phyloP scores from a whole-genome alignment of 2,797 vertebrate genomes.

The Naso thynnoides region DNA sequence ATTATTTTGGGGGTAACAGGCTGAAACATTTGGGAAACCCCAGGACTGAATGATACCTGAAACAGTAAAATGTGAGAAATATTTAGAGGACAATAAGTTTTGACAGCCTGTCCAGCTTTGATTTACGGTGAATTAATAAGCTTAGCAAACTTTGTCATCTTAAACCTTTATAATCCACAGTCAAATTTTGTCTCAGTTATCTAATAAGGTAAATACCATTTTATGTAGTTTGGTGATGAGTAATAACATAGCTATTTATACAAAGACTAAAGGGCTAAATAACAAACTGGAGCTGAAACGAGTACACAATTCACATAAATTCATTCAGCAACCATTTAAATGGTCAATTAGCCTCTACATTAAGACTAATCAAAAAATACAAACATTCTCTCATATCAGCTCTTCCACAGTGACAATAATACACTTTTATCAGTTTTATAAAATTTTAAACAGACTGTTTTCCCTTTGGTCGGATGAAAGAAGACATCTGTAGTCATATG shows the following conservation, averaged over 20 bases:
- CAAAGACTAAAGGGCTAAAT: neutral
- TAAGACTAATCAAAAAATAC: neutral
- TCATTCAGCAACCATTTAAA: neutral
- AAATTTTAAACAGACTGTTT: neutral
- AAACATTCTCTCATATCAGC: neutral
- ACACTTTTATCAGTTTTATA: neutral
- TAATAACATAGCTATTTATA: neutral
- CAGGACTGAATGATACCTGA: no score
- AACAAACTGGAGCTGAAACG: neutral
- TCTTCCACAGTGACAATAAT: neutral
- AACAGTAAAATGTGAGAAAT: no score
- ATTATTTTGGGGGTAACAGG: no score
- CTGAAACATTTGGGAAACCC: no score
- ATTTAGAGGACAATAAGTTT: constrained; percentile 13
- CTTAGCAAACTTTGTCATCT: constrained; percentile 9
- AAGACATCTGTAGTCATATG: neutral
- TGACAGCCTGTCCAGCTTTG: constrained; percentile 8
- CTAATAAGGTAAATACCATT: neutral
- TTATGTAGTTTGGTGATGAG: neutral
- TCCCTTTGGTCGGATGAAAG: neutral
- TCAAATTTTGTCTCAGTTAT: constrained; percentile 1
- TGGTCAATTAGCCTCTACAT: no score
- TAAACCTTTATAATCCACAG: constrained; percentile 15
- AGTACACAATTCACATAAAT: neutral
- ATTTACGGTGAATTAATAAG: constrained; percentile 11